Percentiles rank a stretch among this genome's conserved stretches.
Conservation (phyloP, 2,797 vertebrate genomes). For the Orientallactaga sibirica region DNA sequence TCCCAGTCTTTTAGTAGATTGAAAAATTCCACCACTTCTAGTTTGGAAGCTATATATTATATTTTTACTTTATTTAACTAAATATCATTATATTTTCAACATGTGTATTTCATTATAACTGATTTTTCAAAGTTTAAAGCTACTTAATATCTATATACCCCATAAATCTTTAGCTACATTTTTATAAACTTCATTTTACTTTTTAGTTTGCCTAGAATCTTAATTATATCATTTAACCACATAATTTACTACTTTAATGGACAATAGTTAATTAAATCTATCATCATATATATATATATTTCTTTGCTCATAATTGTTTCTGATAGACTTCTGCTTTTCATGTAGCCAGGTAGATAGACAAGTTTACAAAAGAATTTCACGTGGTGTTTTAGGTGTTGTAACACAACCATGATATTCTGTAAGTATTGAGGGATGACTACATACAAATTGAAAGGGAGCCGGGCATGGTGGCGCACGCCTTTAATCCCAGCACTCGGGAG, state of each 20-base stretch:
- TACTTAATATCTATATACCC: conserved; percentile 8
- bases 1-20: neutral
- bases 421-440: neutral
- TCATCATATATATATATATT: neutral
- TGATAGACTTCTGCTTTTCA: neutral
- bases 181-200: neutral
- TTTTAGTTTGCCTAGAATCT: neutral
- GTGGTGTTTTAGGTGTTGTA: neutral
- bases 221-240: neutral
- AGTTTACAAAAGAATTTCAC: neutral
- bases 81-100: conserved; percentile 30
- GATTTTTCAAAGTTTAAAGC: neutral
- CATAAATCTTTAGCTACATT: neutral
- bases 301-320: conserved; percentile 8
- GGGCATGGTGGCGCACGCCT: too few species aligned
- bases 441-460: conserved; percentile 10
- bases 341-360: neutral
- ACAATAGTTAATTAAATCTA: neutral
- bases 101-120: conserved; percentile 39
- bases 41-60: conserved; percentile 18
- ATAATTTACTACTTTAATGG: conserved; percentile 16
- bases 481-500: too few species aligned
- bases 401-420: neutral
- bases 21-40: neutral
- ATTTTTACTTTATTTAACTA: conserved; percentile 34